phyloP scores from a whole-genome alignment of 2,797 vertebrate species.

The Propithecus perrieri region DNA sequence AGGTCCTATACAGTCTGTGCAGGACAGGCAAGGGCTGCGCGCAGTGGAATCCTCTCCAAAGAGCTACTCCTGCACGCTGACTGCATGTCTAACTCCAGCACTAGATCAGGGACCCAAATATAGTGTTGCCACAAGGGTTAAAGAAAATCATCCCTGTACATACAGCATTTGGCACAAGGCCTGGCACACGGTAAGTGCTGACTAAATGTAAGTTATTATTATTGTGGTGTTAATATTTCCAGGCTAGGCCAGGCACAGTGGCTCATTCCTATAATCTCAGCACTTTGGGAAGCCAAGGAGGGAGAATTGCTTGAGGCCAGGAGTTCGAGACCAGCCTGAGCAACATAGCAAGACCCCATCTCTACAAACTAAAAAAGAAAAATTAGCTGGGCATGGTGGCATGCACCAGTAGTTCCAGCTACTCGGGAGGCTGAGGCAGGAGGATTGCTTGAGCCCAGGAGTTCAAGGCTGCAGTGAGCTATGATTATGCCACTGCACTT shows the following conservation, averaged over 20 bases:
- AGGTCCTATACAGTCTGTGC: not conserved
- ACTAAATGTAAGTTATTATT: slow-evolving; percentile 6
- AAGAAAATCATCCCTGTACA: not conserved
- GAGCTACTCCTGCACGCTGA: not conserved
- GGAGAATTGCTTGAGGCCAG: not conserved
- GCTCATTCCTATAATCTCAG: not conserved
- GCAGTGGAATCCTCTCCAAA: not conserved
- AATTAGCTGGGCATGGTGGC: not conserved
- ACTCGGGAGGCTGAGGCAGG: not conserved
- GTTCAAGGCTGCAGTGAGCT: not conserved
- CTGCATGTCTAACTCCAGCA: not conserved
- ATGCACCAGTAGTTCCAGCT: not conserved
- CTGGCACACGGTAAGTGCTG: slow-evolving; percentile 4
- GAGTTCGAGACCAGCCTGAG: not conserved
- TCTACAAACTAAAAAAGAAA: not conserved
- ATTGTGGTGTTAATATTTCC: not conserved
- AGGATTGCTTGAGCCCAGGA: not conserved
- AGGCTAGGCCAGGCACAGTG: not conserved
- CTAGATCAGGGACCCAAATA: not conserved
- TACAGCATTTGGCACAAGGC: not conserved
- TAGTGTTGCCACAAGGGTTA: not conserved
- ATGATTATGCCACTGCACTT: not conserved
- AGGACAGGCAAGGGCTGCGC: not conserved
- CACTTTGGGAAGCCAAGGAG: not conserved
- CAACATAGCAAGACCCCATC: not conserved